These are phyloP conservation scores for Aphidius gifuensis DNA, from an alignment of 1,140 invertebrate species.

Conservation along the genomic window DNA sequence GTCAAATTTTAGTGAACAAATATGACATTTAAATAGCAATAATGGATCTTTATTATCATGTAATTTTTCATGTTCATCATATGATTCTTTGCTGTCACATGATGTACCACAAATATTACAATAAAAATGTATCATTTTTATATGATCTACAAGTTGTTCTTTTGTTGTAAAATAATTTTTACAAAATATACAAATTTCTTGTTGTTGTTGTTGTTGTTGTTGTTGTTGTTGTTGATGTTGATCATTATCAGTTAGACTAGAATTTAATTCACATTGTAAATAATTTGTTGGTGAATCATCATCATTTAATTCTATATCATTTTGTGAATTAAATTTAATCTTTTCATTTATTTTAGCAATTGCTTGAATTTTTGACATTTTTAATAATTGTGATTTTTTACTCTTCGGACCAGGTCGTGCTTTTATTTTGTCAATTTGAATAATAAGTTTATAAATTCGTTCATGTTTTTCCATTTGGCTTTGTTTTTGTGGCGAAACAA, in stretches of 20 bases:
- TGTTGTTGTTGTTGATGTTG: conserved; percentile 29
- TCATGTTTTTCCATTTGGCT: conserved; percentile 5
- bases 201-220: conserved; percentile 26
- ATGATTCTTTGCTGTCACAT: conserved; percentile 32
- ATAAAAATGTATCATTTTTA: conserved; percentile 34
- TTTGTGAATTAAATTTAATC: neutral
- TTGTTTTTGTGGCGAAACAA: too few species aligned
- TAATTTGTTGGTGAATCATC: neutral
- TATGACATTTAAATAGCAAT: conserved; percentile 42
- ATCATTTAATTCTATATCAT: neutral
- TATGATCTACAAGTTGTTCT: conserved; percentile 32
- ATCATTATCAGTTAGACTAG: neutral
- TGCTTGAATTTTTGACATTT: conserved; percentile 1
- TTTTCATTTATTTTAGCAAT: conserved; percentile 1
- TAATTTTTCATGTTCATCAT: conserved; percentile 36
- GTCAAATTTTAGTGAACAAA: conserved; percentile 39
- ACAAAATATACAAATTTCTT: conserved; percentile 31
- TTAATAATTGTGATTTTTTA: conserved; percentile 17
- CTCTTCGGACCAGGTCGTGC: conserved; percentile 37
- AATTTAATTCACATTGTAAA: too few species aligned
- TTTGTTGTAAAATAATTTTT: conserved; percentile 26
- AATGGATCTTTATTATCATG: conserved; percentile 37
- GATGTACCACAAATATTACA: conserved; percentile 41
- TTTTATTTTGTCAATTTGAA: conserved; percentile 46
- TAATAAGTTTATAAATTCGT: conserved; percentile 39